Conservation (phyloP, 2,113 vertebrate genomes). For the Australoheros scitulus region DNA sequence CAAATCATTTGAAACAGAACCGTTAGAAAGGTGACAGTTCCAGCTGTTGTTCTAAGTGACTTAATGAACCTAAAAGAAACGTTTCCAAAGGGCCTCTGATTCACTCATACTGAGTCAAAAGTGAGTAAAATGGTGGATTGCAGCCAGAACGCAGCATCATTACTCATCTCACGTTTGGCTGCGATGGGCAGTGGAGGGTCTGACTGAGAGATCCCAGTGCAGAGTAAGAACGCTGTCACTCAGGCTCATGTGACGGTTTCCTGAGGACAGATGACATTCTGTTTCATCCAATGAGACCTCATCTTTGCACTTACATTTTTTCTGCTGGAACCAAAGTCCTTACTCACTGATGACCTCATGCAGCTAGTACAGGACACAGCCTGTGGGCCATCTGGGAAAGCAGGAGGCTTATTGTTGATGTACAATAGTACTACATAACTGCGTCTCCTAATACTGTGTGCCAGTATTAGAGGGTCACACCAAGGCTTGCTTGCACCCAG, state of each 20-base stretch:
- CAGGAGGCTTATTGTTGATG: not conserved
- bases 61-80: too few relatives aligned
- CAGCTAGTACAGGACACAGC: not conserved
- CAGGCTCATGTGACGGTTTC: slow-evolving; percentile 34
- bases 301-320: not conserved
- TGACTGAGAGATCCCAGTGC: too few relatives aligned
- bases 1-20: too few relatives aligned
- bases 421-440: too few relatives aligned
- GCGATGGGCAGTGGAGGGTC: not conserved
- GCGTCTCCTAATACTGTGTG: not conserved
- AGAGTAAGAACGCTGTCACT: slow-evolving; percentile 35
- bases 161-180: slow-evolving; percentile 28
- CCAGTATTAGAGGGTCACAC: too few relatives aligned
- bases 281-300: slow-evolving; percentile 40
- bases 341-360: too few relatives aligned
- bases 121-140: not conserved
- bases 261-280: slow-evolving; percentile 42
- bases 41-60: too few relatives aligned
- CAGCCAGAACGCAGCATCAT: slow-evolving; percentile 12
- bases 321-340: too few relatives aligned
- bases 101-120: too few relatives aligned
- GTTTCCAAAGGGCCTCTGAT: too few relatives aligned
- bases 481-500: too few relatives aligned
- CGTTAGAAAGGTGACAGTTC: too few relatives aligned
- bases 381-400: not conserved